Percentiles rank a stretch among this genome's conserved stretches.
Evolutionary conservation across 2,113 vertebrate species (phyloP).

Genomic region (Hemibagrus wyckioides): DNA sequence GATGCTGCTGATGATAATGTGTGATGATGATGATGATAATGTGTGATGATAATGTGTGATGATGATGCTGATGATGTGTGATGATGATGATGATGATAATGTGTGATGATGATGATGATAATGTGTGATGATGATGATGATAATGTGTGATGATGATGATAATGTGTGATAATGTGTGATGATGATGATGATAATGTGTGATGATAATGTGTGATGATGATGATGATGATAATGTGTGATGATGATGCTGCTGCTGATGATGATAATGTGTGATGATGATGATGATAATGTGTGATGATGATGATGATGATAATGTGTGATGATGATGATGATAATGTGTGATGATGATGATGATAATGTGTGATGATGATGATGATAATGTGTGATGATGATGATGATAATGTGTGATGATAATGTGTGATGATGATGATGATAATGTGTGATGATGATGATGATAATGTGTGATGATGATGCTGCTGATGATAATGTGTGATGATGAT

Average conservation of each 20-base stretch:
- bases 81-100: neutral
- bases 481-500: neutral
- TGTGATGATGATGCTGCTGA: too few species aligned
- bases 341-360: slow-evolving; percentile 4
- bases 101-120: neutral
- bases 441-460: neutral
- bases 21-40: neutral
- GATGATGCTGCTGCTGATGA: neutral
- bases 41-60: too few species aligned
- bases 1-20: neutral
- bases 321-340: neutral
- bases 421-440: neutral
- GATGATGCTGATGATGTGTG: neutral
- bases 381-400: slow-evolving; percentile 1
- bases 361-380: neutral
- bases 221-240: neutral
- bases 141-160: neutral
- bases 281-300: too few species aligned
- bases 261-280: too few species aligned
- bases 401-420: too few species aligned
- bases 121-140: slow-evolving; percentile 1
- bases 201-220: too few species aligned
- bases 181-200: slow-evolving; percentile 1
- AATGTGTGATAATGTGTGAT: too few species aligned
- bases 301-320: neutral